Evolutionary conservation across 2,888 invertebrate species (phyloP).

Genomic region (Glaucopsyche alexis): DNA sequence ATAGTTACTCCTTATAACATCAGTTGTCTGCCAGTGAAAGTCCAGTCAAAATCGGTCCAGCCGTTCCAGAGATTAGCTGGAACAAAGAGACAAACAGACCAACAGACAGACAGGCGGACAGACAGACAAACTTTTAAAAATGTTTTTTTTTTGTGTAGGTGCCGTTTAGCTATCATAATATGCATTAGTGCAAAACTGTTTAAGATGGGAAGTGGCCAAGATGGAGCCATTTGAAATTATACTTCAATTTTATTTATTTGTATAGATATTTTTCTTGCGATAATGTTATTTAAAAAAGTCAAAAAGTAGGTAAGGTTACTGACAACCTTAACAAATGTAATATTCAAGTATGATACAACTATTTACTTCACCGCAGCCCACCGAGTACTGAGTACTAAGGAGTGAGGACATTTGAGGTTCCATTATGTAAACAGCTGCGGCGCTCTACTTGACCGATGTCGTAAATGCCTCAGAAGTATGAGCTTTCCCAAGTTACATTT

Average conservation of each 20-base stretch:
- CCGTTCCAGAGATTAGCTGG: no score
- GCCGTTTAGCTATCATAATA: not conserved
- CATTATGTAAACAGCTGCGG: conserved; percentile 5
- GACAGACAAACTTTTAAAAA: no score
- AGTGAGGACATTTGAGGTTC: conserved; percentile 22
- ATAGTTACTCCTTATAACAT: no score
- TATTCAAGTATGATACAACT: conserved; percentile 18
- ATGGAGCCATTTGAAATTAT: no score
- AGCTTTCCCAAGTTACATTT: no score
- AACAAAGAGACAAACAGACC: no score
- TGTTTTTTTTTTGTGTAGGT: no score
- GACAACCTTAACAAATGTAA: conserved; percentile 2
- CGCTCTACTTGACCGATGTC: not conserved
- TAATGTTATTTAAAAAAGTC: not conserved
- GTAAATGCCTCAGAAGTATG: not conserved
- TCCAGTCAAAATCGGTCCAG: no score
- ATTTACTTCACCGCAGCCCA: not conserved
- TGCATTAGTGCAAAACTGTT: not conserved
- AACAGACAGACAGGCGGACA: no score
- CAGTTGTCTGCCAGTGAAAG: no score
- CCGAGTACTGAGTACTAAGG: no score
- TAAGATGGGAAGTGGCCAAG: no score
- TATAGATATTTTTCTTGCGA: not conserved
- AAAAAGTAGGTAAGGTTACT: not conserved
- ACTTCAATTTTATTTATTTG: not conserved